Base-by-base conservation (phyloP, 1,140 invertebrate genomes). In the Venturia canescens region DNA sequence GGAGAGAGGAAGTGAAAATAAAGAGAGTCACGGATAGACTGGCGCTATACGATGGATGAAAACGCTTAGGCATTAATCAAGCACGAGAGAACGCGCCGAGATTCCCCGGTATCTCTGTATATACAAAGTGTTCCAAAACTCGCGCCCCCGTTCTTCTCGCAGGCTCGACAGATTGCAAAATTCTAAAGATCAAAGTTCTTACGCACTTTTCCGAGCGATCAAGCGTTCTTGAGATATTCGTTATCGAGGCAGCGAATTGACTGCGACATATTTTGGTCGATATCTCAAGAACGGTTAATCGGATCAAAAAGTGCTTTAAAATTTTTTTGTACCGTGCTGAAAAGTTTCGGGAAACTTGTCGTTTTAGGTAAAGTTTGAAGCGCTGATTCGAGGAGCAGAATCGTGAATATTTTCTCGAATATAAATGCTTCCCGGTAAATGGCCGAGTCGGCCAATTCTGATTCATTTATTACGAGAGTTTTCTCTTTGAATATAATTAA, bases 21-120 rank as follows among this genome's bases (percentile, higher is more conserved):
- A 53, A 69, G 48, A 50, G 72, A 60, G 72, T 60, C 53, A n/a
- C 21, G 38, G 13, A 48, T 71, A 34, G 67, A 70, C 27, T 34
- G 67, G 69, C 31, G 69, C 18, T 23, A 34, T 44, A 48, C 71
- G 71, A 50, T 74, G 31, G 71, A 74, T 74, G 71, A 74, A 74
- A 74, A 74, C 26, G 13, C 71, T 44, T 27, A 27, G 71, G 71
- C 71, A 74, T 74, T 74, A 74, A 74, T 74, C 71, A 74, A 74
- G 44, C 48, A 23, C 71, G 71, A 53, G 23, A 74, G 71, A 74
- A 44, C 21, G 44, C 71, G 48, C 71, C 31, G 38, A 38, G 69
- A 71, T 21, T 44, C 34, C 34, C 38, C 11, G 38, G 21, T 44
- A 44, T 48, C 26, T 48, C 26, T 63, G 9, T 71, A 48, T 63